These are phyloP conservation scores for Crenichthys baileyi DNA, from an alignment of 2,797 vertebrate genomes.

Conservation along the genomic window DNA sequence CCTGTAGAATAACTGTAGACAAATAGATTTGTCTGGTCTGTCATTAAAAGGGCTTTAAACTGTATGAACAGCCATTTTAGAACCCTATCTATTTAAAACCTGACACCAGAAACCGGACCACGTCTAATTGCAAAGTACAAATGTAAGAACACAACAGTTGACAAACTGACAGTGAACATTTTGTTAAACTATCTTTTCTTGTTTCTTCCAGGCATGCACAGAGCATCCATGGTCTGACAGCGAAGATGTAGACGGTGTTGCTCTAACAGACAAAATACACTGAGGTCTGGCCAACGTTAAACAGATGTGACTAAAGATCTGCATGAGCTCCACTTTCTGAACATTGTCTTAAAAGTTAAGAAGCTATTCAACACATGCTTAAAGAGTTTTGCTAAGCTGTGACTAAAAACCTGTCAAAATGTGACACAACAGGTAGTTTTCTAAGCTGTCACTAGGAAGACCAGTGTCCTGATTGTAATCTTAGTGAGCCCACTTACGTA, in stretches of 20 bases:
- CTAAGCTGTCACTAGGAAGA: neutral
- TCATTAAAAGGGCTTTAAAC: no score
- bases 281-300: neutral
- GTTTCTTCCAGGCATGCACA: conserved; percentile 56
- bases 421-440: neutral
- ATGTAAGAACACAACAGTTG: neutral
- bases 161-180: neutral
- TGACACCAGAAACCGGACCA: neutral
- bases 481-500: neutral
- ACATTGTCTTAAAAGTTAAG: neutral
- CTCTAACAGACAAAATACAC: neutral
- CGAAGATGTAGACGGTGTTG: conserved; percentile 33
- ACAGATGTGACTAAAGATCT: neutral
- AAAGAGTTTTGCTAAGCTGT: neutral
- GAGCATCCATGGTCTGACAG: conserved; percentile 66
- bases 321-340: conserved; percentile 25
- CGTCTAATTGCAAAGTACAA: neutral
- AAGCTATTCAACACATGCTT: neutral
- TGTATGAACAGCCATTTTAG: neutral
- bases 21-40: no score
- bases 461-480: neutral
- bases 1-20: neutral
- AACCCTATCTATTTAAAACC: neutral
- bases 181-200: conserved; percentile 5
- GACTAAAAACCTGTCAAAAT: neutral